These are phyloP conservation scores for Meriones unguiculatus DNA, from an alignment of 2,113 vertebrate species.

Conservation along the genomic window DNA sequence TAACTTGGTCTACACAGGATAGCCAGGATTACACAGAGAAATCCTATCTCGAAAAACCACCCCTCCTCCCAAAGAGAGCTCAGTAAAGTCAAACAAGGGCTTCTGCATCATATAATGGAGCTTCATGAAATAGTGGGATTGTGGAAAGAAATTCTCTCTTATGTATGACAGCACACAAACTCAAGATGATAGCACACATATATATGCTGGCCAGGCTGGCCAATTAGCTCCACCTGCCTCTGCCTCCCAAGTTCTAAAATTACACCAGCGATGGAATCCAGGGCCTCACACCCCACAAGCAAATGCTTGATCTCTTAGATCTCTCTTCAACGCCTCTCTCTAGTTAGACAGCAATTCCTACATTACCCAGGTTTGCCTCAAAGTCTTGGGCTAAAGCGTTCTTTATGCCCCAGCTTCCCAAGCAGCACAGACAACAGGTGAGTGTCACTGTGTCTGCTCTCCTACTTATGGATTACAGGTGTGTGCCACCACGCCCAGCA, in stretches of 20 bases:
- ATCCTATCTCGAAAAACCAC: too few species aligned
- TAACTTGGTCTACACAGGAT: too few species aligned
- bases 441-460: not conserved
- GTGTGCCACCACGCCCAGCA: not conserved
- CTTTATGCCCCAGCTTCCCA: not conserved
- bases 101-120: fast-evolving
- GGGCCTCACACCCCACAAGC: not conserved
- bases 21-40: too few species aligned
- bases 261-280: not conserved
- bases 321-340: not conserved
- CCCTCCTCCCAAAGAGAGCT: too few species aligned
- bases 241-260: not conserved
- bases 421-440: not conserved
- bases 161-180: not conserved
- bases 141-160: not conserved
- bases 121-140: not conserved
- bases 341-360: not conserved
- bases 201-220: not conserved
- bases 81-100: not conserved
- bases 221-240: not conserved
- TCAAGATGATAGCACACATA: not conserved
- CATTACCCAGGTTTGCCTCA: not conserved
- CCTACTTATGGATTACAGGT: not conserved
- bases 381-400: not conserved
- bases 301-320: not conserved